A percentile compares a stretch with the other conserved stretches of the same genome.
These are phyloP conservation scores for Calameuta filiformis DNA, from an alignment of 2,888 invertebrate species.

Conservation along the genomic window DNA sequence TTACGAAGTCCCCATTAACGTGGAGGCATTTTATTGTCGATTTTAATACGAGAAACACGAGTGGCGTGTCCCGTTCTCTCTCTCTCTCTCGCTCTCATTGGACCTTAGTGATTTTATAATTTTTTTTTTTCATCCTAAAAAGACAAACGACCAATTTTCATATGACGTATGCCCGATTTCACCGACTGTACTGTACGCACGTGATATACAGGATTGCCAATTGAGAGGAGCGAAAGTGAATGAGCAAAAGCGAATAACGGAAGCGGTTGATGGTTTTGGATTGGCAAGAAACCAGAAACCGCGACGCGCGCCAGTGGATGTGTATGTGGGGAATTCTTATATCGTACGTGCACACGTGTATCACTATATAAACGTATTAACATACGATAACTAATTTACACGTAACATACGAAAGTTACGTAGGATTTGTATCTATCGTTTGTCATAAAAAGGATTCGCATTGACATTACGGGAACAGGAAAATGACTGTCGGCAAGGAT, in stretches of 20 bases:
- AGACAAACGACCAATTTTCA: not conserved
- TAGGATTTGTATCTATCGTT: not conserved
- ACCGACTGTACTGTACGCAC: not conserved
- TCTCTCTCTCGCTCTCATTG: no score
- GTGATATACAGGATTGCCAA: not conserved
- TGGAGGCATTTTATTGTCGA: not conserved
- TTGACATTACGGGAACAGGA: not conserved
- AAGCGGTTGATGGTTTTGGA: constrained; percentile 5
- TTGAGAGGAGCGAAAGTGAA: constrained; percentile 10
- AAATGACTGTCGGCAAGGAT: not conserved
- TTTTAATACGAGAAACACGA: not conserved
- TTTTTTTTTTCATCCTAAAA: not conserved
- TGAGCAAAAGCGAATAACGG: constrained; percentile 17
- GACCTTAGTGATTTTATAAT: no score
- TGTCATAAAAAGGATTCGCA: not conserved
- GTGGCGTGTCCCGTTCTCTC: not conserved
- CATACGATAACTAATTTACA: not conserved
- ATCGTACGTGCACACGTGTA: no score
- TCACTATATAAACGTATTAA: not conserved
- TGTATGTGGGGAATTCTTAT: not conserved
- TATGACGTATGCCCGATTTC: not conserved
- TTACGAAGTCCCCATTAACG: constrained; percentile 18
- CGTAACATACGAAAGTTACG: not conserved
- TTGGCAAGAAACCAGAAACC: not conserved
- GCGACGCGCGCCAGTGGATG: no score